Conservation (phyloP, 2,888 invertebrate species). For the Diarsia brunnea region DNA sequence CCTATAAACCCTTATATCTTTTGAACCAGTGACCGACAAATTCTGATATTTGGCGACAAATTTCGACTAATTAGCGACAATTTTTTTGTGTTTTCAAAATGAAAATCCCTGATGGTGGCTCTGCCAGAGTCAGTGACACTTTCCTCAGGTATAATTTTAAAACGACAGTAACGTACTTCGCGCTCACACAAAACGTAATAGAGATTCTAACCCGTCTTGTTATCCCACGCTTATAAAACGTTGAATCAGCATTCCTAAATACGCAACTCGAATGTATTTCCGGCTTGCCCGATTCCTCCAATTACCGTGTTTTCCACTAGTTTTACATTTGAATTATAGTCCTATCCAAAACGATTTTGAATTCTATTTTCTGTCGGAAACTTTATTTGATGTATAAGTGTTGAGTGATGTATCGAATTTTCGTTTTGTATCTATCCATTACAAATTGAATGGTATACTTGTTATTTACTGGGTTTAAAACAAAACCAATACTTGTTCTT, state of each 20-base stretch:
- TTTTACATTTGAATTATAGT: constrained; percentile 52
- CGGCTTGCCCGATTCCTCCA: constrained; percentile 48
- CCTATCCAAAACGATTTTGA: constrained; percentile 19
- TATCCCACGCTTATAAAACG: neutral
- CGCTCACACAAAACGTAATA: neutral
- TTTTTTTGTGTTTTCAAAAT: too few relatives aligned
- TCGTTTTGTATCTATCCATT: neutral
- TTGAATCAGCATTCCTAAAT: constrained; percentile 15
- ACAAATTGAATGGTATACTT: too few relatives aligned
- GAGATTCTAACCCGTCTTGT: neutral
- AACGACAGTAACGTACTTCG: neutral
- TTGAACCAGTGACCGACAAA: too few relatives aligned
- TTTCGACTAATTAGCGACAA: too few relatives aligned
- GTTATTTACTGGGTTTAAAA: too few relatives aligned
- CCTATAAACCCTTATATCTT: too few relatives aligned
- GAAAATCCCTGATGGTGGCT: too few relatives aligned
- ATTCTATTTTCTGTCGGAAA: constrained; percentile 30
- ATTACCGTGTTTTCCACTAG: constrained; percentile 56
- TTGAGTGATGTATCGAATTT: constrained; percentile 7
- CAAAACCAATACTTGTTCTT: too few relatives aligned
- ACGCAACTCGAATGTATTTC: constrained; percentile 52
- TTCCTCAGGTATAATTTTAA: neutral
- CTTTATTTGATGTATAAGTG: constrained; percentile 11
- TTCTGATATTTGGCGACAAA: too few relatives aligned
- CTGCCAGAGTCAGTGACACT: too few relatives aligned